Evolutionary conservation across 2,113 vertebrate species (phyloP), one percentile per base, ranked within the genome.

Genomic region (Anser cygnoides): DNA sequence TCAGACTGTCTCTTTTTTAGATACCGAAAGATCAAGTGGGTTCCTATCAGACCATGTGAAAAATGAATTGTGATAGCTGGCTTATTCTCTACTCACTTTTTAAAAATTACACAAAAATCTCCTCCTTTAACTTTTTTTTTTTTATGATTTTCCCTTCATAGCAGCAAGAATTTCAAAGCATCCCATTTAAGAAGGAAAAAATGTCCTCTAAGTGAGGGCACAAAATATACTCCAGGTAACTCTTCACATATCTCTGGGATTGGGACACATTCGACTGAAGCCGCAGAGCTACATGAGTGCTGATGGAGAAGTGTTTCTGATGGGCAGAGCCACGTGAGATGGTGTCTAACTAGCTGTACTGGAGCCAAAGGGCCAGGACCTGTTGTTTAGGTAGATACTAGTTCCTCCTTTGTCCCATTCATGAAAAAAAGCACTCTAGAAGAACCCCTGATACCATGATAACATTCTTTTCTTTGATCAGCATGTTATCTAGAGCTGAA

Each of bases 401-500:
- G 87, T 62, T 84, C 74, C 17, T 7, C 67, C 35, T 58, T 81
- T 78, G 21, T 79, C 18, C 28, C 76, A 52, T 25, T 84, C 73
- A 62, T 39, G 13, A 74, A 39, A 75, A 50, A 39, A 52, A 46
- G 19, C 11, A 65, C 39, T 82, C 70, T 21, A 82, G 84, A 93
- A 89, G 89, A 79, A 55, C 43, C 75, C 20, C 28, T 43, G 62
- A 89, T 81, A 81, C 80, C 61, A 57, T 37, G 49, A 77, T 57
- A 96, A 44, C 13, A 18, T 78, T 86, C 68, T 71, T 80, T 35
- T 85, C 62, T 94, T 85, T 89, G 68, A 78, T 86, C 61, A 61
- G 25, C 10, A 46, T 82, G 39, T 91, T 91, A 78, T 84, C 54
- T 87, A 79, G 35, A 84, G 39, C 58, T 82, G 80, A 92, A 95